Evolutionary conservation across 2,113 vertebrate genomes (phyloP), one percentile per base, ranked within the genome.

Genomic region (Onychostoma macrolepis): DNA sequence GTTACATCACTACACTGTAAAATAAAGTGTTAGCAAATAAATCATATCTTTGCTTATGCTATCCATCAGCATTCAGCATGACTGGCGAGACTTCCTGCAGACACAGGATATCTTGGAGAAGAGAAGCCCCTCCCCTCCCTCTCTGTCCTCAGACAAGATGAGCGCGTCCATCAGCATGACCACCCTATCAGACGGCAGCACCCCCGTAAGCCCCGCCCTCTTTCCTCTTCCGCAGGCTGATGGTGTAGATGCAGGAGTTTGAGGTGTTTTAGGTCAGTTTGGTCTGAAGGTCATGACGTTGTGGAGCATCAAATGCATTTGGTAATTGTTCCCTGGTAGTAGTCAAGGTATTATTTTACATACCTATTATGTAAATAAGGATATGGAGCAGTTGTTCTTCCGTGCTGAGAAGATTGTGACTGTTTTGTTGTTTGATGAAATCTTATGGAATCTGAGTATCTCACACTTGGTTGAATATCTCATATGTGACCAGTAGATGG

Each of bases 121-220:
- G 91, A 89, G 94, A 88, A 98, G 97, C 86, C 96, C 96, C 0
- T 99, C 97, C 0, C 97, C 96, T 0, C 94, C 96, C 0, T 99
- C 97, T 0, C 90, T 96, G 67, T 97, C 96, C 77, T 97, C 96
- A 0, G 96, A 95, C 90, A 97, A 97, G 94, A 96, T 97, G 96
- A 99, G 98, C 96, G 96, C 96, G 38, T 99, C 98, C 0, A 93
- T 96, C 95, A 99, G 98, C 95, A 97, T 97, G 96, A 97, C 94
- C 92, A 98, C 97, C 80, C 96, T 99, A 86, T 99, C 98, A 0
- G 95, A 97, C 17, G 95, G 97, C 95, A 97, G 97, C 96, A 97
- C 96, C 0, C 97, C 97, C 0, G 98, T 99, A 94, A 99, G 98
- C 96, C 86, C 75, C 17, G 10, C 41, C n/a, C 28, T 38, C 83